A percentile compares a stretch with the other conserved stretches of the same genome.
Evolutionary conservation across 1,140 invertebrate species (phyloP).

Genomic region (Doryteuthis pealeii): DNA sequence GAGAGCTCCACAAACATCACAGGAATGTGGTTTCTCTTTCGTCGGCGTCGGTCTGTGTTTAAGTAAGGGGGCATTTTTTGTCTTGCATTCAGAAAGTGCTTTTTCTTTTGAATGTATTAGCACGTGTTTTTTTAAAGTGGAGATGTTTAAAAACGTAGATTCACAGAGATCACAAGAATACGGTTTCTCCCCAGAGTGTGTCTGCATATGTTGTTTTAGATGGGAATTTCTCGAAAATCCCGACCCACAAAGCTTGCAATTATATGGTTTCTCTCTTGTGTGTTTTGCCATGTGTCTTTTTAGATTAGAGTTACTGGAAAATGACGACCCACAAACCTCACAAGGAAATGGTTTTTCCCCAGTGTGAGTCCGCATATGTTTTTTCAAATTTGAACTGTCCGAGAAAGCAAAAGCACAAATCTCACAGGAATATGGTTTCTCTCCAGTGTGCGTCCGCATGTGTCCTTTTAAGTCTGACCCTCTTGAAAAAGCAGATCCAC

Average conservation of each 20-base stretch:
- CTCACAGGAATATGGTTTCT: no score
- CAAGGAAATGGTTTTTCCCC: no score
- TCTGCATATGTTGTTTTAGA: constrained; percentile 24
- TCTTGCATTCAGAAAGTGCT: constrained; percentile 16
- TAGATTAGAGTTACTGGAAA: neutral
- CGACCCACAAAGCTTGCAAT: constrained; percentile 12
- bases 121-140: constrained; percentile 84
- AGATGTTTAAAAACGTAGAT: constrained; percentile 83
- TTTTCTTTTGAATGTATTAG: constrained; percentile 25
- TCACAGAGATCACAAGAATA: constrained; percentile 53
- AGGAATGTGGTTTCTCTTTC: constrained; percentile 58
- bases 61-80: constrained; percentile 7
- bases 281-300: constrained; percentile 18
- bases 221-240: constrained; percentile 10
- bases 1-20: constrained; percentile 61
- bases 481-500: no score
- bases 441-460: no score
- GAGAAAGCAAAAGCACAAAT: no score
- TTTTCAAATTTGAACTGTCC: no score
- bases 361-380: no score
- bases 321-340: no score
- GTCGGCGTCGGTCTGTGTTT: constrained; percentile 68
- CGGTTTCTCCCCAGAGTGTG: constrained; percentile 54
- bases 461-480: no score
- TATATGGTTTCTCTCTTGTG: constrained; percentile 21